Evolutionary conservation across 2,888 invertebrate species (phyloP).

Genomic region (Melieria crassipennis): DNA sequence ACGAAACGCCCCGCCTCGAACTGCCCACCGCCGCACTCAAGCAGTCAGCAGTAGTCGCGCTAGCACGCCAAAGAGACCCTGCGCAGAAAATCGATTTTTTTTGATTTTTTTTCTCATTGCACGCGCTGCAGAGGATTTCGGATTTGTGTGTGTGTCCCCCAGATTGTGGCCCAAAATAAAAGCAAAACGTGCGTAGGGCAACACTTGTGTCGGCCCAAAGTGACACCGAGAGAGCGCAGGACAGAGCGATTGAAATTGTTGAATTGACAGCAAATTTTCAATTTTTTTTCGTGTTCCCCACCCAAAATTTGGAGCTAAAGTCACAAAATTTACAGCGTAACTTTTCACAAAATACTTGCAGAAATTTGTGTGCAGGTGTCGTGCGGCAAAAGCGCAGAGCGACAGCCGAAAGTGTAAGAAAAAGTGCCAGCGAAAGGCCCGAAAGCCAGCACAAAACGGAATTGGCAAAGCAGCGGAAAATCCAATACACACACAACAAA

Average conservation of each 20-base stretch:
- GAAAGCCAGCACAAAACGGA: slow-evolving; percentile 3
- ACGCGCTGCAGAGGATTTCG: slow-evolving; percentile 17
- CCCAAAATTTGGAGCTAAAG: too few species aligned
- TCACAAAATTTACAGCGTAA: too few species aligned
- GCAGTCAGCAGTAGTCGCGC: slow-evolving; percentile 28
- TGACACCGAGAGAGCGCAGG: too few species aligned
- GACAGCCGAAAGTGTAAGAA: background rate
- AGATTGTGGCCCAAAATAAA: background rate
- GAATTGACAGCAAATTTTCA: too few species aligned
- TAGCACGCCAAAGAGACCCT: slow-evolving; percentile 46
- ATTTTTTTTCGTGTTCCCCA: too few species aligned
- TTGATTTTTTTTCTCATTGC: slow-evolving; percentile 56
- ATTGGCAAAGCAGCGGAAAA: slow-evolving; percentile 7
- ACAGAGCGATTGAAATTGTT: too few species aligned
- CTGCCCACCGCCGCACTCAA: slow-evolving; percentile 30
- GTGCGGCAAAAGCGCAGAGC: slow-evolving; percentile 1
- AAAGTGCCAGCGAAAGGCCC: slow-evolving; percentile 5
- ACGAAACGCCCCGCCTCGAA: slow-evolving; percentile 12
- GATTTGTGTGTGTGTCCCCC: slow-evolving; percentile 1
- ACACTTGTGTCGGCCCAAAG: too few species aligned
- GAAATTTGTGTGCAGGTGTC: background rate
- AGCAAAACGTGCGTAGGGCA: background rate
- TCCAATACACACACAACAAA: slow-evolving; percentile 36
- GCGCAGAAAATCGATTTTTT: slow-evolving; percentile 64
- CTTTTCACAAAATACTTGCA: too few species aligned